Conservation (phyloP, 2,888 invertebrate genomes). For the Cataglyphis albicans region DNA sequence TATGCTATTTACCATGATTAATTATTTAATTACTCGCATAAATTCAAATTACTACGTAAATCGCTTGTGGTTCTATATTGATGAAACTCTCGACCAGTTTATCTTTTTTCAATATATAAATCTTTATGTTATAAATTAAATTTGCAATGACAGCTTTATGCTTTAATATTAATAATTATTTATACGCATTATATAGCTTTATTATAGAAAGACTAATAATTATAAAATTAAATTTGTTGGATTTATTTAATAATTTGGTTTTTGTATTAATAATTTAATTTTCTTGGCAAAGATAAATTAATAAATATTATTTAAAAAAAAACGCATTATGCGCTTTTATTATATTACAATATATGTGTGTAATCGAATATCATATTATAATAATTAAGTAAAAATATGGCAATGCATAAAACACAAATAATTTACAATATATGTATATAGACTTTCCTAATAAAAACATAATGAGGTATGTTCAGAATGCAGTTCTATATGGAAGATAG, state of each 20-base stretch:
- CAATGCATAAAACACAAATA: not conserved
- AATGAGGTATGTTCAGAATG: conserved; percentile 16
- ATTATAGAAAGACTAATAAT: not conserved
- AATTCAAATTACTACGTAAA: conserved; percentile 9
- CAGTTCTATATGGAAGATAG: conserved; percentile 1
- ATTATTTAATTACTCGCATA: conserved; percentile 43
- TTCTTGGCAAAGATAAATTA: not conserved
- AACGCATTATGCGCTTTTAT: not conserved
- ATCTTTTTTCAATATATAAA: not conserved
- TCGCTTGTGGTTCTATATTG: not conserved
- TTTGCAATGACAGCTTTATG: not conserved
- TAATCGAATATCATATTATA: not conserved
- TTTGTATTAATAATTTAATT: not conserved
- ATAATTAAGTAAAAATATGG: conserved; percentile 6
- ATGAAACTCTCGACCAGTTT: not conserved
- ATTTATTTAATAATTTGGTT: conserved; percentile 14
- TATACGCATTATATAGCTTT: not conserved
- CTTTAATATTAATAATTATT: not conserved
- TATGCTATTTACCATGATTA: conserved; percentile 30
- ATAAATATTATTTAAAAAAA: not conserved
- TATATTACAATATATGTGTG: not conserved
- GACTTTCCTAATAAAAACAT: not conserved
- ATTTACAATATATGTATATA: not conserved
- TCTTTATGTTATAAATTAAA: not conserved
- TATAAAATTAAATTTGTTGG: conserved; percentile 7